Evolutionary conservation across 1,140 invertebrate genomes (phyloP).

Genomic region (Drosophila saltans): DNA sequence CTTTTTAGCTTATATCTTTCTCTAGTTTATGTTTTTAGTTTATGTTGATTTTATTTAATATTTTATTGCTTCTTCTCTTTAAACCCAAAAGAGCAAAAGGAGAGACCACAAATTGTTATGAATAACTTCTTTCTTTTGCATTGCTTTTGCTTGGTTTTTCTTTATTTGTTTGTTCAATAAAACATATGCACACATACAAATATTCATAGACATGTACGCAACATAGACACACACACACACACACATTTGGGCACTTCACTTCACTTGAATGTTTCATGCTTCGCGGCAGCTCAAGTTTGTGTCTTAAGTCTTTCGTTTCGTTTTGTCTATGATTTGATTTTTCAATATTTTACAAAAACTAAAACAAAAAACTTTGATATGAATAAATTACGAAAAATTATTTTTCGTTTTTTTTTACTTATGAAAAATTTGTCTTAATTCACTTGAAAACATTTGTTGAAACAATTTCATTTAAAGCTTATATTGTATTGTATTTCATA

Average conservation of each 20-base stretch:
- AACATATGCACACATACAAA: conserved; percentile 16
- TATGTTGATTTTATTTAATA: conserved; percentile 18
- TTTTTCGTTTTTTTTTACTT: too few species aligned
- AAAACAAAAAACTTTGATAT: not conserved
- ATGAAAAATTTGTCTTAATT: too few species aligned
- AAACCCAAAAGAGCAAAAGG: conserved; percentile 20
- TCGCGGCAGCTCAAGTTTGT: conserved; percentile 65
- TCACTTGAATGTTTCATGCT: conserved; percentile 59
- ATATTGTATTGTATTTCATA: not conserved
- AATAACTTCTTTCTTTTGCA: conserved; percentile 45
- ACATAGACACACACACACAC: conserved; percentile 41
- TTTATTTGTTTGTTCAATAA: conserved; percentile 26
- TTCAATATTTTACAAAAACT: conserved; percentile 17
- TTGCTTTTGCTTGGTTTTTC: conserved; percentile 30
- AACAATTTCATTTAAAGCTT: not conserved
- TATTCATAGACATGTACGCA: too few species aligned
- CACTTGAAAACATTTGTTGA: too few species aligned
- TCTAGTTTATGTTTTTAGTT: conserved; percentile 16
- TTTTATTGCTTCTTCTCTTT: conserved; percentile 36
- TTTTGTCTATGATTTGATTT: conserved; percentile 15
- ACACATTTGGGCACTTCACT: conserved; percentile 20
- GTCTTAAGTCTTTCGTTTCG: conserved; percentile 69
- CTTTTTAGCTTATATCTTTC: not conserved
- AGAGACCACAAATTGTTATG: conserved; percentile 31
- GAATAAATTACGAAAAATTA: not conserved